These are phyloP conservation scores for Mythimna loreyi DNA, from an alignment of 2,888 invertebrate species.

Conservation along the genomic window DNA sequence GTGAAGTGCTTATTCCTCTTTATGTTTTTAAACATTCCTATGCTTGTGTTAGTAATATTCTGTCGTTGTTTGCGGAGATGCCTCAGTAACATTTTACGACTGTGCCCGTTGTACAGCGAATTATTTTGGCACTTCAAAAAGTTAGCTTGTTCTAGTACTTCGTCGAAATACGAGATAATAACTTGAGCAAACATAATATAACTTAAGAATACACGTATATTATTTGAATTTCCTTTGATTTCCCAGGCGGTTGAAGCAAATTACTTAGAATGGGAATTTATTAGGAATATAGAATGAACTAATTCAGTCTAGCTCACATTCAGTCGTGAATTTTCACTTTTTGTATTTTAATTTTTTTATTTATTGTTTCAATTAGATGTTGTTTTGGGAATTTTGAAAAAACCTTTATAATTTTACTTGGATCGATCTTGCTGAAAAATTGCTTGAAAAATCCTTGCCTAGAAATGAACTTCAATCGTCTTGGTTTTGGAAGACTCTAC, in stretches of 20 bases:
- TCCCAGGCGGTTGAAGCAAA: constrained; percentile 64
- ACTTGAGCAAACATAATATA: constrained; percentile 43
- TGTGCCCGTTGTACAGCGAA: neutral
- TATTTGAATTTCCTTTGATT: constrained; percentile 70
- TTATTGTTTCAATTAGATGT: constrained; percentile 9
- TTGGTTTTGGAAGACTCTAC: neutral
- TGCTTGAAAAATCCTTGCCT: too few relatives aligned
- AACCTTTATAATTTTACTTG: too few relatives aligned
- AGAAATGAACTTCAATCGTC: neutral
- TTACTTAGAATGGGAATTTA: constrained; percentile 54
- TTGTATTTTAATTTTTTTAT: neutral
- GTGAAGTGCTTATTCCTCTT: neutral
- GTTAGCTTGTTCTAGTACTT: constrained; percentile 26
- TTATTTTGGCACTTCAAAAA: constrained; percentile 31
- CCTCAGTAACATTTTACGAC: constrained; percentile 24
- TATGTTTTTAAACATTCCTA: neutral
- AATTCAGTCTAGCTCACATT: constrained; percentile 41
- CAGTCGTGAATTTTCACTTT: constrained; percentile 14
- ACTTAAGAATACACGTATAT: constrained; percentile 56
- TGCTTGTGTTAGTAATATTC: constrained; percentile 4
- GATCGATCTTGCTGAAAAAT: neutral
- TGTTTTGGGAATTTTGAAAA: too few relatives aligned
- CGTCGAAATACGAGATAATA: constrained; percentile 37
- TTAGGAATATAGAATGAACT: constrained; percentile 43
- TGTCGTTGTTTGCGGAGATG: constrained; percentile 6